phyloP scores from a whole-genome alignment of 2,888 invertebrate genomes.

The Plusia festucae region DNA sequence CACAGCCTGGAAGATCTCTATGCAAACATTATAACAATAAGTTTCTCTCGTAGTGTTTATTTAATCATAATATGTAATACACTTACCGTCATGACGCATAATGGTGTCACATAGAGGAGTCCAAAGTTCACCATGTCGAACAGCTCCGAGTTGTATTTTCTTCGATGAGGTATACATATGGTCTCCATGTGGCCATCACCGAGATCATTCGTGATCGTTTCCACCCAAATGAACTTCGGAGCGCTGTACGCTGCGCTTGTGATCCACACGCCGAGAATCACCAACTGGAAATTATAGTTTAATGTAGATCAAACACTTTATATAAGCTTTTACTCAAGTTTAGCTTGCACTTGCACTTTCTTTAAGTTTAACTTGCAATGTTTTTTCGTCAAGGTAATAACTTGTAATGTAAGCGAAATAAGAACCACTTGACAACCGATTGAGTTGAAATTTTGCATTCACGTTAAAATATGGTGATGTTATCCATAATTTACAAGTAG shows the following conservation, averaged over 20 bases:
- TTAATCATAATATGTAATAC: slow-evolving; percentile 18
- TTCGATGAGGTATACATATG: slow-evolving; percentile 93
- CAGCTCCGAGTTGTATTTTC: slow-evolving; percentile 93
- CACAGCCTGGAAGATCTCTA: too few relatives aligned
- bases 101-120: slow-evolving; percentile 94
- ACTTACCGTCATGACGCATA: slow-evolving; percentile 94
- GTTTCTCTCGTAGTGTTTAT: too few relatives aligned
- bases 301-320: neutral
- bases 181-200: slow-evolving; percentile 90
- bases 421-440: too few relatives aligned
- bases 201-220: slow-evolving; percentile 91
- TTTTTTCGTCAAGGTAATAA: too few relatives aligned
- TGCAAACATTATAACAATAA: too few relatives aligned
- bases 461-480: too few relatives aligned
- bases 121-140: slow-evolving; percentile 95
- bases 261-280: slow-evolving; percentile 94
- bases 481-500: too few relatives aligned
- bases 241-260: slow-evolving; percentile 95
- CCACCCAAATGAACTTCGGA: slow-evolving; percentile 95
- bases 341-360: too few relatives aligned
- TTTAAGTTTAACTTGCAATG: too few relatives aligned
- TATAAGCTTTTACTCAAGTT: too few relatives aligned
- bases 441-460: too few relatives aligned
- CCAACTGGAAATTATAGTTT: slow-evolving; percentile 87
- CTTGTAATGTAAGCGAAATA: too few relatives aligned